Conservation (phyloP, 2,888 invertebrate genomes). For the Ornithoptera alexandrae region DNA sequence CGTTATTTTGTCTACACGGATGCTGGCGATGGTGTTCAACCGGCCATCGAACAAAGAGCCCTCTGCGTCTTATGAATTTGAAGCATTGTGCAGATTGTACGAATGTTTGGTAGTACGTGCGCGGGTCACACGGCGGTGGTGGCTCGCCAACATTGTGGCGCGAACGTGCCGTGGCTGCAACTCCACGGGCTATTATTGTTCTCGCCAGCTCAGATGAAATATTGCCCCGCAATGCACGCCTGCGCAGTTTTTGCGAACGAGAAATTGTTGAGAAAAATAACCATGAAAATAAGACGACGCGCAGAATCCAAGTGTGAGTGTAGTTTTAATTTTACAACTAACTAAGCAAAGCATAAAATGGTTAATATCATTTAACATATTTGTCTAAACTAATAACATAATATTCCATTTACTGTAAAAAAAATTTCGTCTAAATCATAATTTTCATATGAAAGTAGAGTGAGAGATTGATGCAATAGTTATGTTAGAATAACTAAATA, state of each 20-base stretch:
- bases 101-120: slow-evolving; percentile 36
- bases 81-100: slow-evolving; percentile 28
- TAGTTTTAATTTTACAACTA: slow-evolving; percentile 28
- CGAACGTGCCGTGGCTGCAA: slow-evolving; percentile 78
- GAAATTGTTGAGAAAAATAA: slow-evolving; percentile 73
- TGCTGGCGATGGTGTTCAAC: slow-evolving; percentile 68
- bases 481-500: too few relatives aligned
- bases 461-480: too few relatives aligned
- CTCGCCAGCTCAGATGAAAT: slow-evolving; percentile 78
- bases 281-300: slow-evolving; percentile 67
- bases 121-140: slow-evolving; percentile 52
- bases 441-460: too few relatives aligned
- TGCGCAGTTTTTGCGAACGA: slow-evolving; percentile 71
- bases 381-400: neutral
- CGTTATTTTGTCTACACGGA: slow-evolving; percentile 79
- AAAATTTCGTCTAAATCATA: too few relatives aligned
- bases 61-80: slow-evolving; percentile 40
- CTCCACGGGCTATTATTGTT: slow-evolving; percentile 77
- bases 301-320: slow-evolving; percentile 58
- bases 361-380: neutral
- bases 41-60: slow-evolving; percentile 52
- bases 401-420: too few relatives aligned
- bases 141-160: slow-evolving; percentile 69
- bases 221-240: slow-evolving; percentile 76
- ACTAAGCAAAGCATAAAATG: neutral